Base-by-base conservation (phyloP, 2,113 vertebrate species). In the Myiopsitta monachus region DNA sequence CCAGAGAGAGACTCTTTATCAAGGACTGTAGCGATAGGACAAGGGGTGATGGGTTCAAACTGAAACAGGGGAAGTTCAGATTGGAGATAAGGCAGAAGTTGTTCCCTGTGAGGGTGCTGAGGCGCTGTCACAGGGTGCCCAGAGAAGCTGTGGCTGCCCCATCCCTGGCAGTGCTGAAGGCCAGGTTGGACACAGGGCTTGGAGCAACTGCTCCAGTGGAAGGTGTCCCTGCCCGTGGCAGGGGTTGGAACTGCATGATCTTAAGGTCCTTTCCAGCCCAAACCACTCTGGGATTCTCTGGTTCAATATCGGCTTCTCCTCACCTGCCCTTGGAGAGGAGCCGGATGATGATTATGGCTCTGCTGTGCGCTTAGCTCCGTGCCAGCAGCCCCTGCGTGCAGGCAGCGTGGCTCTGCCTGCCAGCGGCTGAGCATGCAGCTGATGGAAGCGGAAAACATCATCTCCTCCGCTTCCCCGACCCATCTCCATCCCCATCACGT, bases 311-410 rank as follows among this genome's bases (percentile, higher is more conserved):
- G 36, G 33, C 57, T 36, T 36, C 57, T 39, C 52, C 31, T 10
- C 21, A 16, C 13, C 6, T 1, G 0, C 39, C 33, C 74, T 23
- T 9, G 54, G 26, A 47, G 30, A 49, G 18, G 14, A 62, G 52
- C 10, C 28, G 11, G 49, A 30, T 2, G 23, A 59, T 36, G 55
- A 11, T 72, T n/a, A 51, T 19, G 84, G 69, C 39, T 4, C 22
- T 19, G 52, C 30, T 33, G 44, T 51, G 18, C 0, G 7, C 3
- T 1, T 38, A 3, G 8, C 5, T 2, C 49, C 1, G 1, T 15
- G 47, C 3, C 1, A 64, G 76, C 80, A 46, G 49, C 36, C 83
- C 46, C 46, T 30, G 28, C 0, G 13, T 36, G 80, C 39, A 14
- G 59, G 43, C 49, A 47, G 41, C 44, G 19, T 1, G 2, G 24